Evolutionary conservation across 2,113 vertebrate species (phyloP).

Genomic region (Scolopax mira): DNA sequence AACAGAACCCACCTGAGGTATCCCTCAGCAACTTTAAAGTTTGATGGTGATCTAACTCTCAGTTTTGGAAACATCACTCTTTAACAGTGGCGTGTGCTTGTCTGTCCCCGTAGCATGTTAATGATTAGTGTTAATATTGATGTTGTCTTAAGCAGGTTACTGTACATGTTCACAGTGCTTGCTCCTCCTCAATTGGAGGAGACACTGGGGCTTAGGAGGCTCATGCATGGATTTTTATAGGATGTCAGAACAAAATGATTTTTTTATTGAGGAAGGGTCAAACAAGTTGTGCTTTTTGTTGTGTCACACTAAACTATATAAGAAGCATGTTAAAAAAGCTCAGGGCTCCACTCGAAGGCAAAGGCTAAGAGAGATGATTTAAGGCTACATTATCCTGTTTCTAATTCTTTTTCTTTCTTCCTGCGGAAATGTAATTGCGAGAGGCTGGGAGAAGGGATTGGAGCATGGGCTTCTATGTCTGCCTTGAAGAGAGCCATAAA

Average conservation of each 20-base stretch:
- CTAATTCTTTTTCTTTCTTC: slow-evolving; percentile 86
- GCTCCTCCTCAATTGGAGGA: slow-evolving; percentile 53
- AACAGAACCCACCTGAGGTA: neutral
- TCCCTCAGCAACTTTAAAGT: neutral
- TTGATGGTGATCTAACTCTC: neutral
- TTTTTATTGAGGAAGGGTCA: slow-evolving; percentile 76
- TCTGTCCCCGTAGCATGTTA: fast-evolving
- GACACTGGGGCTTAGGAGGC: slow-evolving; percentile 49
- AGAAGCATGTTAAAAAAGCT: slow-evolving; percentile 66
- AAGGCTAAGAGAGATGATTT: slow-evolving; percentile 79
- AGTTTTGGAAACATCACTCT: neutral
- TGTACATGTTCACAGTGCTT: slow-evolving; percentile 43
- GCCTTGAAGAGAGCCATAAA: slow-evolving; percentile 84
- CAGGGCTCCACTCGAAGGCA: slow-evolving; percentile 58
- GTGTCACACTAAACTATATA: slow-evolving; percentile 76
- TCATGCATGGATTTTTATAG: slow-evolving; percentile 69
- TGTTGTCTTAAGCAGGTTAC: neutral
- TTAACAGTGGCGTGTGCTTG: neutral
- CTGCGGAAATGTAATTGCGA: slow-evolving; percentile 85
- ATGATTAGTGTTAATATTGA: neutral
- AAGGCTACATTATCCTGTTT: slow-evolving; percentile 85
- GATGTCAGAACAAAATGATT: slow-evolving; percentile 76
- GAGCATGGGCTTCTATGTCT: slow-evolving; percentile 75
- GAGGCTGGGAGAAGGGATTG: slow-evolving; percentile 71
- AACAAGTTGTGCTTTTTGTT: slow-evolving; percentile 75